Evolutionary conservation across 2,797 vertebrate species (phyloP).

Genomic region (Lacerta viridis): DNA sequence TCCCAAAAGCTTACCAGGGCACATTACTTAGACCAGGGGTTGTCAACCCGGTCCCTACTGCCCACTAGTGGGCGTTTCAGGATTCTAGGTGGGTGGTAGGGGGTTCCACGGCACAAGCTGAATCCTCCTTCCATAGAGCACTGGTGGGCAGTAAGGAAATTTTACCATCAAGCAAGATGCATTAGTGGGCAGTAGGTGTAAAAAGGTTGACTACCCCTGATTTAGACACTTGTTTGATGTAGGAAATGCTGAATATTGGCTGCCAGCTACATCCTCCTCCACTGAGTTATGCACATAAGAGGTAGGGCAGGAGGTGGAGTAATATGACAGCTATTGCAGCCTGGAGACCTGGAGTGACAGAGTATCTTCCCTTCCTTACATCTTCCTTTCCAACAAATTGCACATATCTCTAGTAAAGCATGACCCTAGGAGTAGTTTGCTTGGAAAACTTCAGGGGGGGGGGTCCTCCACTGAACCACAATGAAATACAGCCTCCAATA

Average conservation of each 20-base stretch:
- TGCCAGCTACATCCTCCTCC: constrained; percentile 58
- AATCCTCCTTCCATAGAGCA: no score
- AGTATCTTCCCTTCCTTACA: constrained; percentile 48
- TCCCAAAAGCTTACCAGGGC: not conserved
- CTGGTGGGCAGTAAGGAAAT: no score
- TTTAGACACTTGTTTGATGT: not conserved
- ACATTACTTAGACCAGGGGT: not conserved
- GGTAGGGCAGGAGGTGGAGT: constrained; percentile 61
- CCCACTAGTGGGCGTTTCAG: no score
- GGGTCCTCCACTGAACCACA: not conserved
- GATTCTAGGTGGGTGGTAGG: no score
- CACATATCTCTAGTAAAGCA: constrained; percentile 50
- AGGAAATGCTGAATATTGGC: constrained; percentile 38
- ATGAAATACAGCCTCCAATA: constrained; percentile 32
- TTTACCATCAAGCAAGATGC: no score
- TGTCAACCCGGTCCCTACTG: no score
- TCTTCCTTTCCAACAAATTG: constrained; percentile 46
- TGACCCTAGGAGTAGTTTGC: not conserved
- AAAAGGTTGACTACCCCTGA: no score
- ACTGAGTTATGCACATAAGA: constrained; percentile 59
- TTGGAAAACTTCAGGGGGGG: no score
- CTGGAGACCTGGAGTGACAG: constrained; percentile 58
- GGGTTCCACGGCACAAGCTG: no score
- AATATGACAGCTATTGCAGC: constrained; percentile 53
- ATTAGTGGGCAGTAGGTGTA: no score